Percentiles rank a stretch among this genome's conserved stretches.
phyloP scores from a whole-genome alignment of 2,797 vertebrate genomes.

The Crax fasciolata region DNA sequence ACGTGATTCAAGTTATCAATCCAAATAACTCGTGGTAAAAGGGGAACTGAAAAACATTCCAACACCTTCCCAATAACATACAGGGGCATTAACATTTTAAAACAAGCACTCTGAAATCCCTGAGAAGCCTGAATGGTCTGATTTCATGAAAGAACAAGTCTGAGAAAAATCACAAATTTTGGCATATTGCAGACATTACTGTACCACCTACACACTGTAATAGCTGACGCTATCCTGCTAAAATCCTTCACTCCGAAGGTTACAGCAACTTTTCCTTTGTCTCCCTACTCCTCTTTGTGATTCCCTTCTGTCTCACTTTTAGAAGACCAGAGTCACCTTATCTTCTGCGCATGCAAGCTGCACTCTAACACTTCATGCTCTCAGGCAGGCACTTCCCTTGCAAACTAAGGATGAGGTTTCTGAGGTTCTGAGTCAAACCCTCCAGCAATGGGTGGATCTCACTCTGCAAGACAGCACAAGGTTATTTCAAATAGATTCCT shows the following conservation, averaged over 20 bases:
- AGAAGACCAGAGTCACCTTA: background rate
- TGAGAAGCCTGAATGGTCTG: background rate
- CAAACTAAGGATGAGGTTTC: background rate
- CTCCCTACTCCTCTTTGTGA: background rate
- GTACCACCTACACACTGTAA: background rate
- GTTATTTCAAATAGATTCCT: background rate
- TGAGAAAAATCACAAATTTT: background rate
- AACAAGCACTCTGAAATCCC: background rate
- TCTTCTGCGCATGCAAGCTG: accelerated
- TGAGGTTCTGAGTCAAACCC: background rate
- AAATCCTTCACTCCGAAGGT: slow-evolving; percentile 1
- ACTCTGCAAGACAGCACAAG: background rate
- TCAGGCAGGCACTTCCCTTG: background rate
- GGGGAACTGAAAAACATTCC: background rate
- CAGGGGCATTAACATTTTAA: background rate
- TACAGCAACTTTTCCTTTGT: background rate
- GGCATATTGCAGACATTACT: background rate
- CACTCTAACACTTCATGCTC: background rate
- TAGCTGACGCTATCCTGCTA: background rate
- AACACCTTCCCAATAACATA: background rate
- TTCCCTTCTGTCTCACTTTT: background rate
- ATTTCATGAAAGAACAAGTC: background rate
- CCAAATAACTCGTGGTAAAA: background rate
- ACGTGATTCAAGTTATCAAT: background rate
- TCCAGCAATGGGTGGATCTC: background rate